phyloP scores from a whole-genome alignment of 2,888 invertebrate species.

The Odontothrips loti region DNA sequence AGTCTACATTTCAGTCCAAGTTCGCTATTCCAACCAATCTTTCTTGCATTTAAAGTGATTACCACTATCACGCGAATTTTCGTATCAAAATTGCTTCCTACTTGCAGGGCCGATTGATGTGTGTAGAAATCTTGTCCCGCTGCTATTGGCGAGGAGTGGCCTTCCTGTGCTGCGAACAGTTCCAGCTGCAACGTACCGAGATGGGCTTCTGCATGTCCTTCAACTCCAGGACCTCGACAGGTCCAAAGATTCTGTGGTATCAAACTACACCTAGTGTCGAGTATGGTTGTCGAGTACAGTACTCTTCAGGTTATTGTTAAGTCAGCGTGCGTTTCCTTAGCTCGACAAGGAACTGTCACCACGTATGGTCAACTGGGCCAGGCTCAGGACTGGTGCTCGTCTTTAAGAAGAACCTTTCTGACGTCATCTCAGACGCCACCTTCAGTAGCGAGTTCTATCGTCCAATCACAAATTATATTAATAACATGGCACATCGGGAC shows the following conservation, averaged over 20 bases:
- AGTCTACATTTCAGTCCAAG: too few relatives aligned
- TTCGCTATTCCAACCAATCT: too few relatives aligned
- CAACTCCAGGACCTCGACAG: neutral
- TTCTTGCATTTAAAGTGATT: too few relatives aligned
- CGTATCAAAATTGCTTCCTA: too few relatives aligned
- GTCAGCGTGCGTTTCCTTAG: neutral
- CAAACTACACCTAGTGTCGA: neutral
- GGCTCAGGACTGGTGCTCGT: neutral
- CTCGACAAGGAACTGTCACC: neutral
- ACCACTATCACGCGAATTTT: too few relatives aligned
- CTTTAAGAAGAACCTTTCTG: neutral
- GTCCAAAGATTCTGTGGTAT: neutral
- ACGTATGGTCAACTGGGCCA: constrained; percentile 2
- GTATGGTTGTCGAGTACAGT: neutral
- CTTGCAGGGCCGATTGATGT: neutral
- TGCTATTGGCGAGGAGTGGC: neutral
- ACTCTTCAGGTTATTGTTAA: too few relatives aligned
- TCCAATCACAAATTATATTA: too few relatives aligned
- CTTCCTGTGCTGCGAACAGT: constrained; percentile 9
- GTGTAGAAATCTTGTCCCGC: neutral
- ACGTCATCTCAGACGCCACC: too few relatives aligned
- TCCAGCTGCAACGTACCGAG: constrained; percentile 5
- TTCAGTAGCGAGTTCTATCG: too few relatives aligned
- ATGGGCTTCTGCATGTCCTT: constrained; percentile 22
- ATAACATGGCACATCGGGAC: too few relatives aligned